Conservation (phyloP, 2,113 vertebrate genomes). For the Orthonyx spaldingii region DNA sequence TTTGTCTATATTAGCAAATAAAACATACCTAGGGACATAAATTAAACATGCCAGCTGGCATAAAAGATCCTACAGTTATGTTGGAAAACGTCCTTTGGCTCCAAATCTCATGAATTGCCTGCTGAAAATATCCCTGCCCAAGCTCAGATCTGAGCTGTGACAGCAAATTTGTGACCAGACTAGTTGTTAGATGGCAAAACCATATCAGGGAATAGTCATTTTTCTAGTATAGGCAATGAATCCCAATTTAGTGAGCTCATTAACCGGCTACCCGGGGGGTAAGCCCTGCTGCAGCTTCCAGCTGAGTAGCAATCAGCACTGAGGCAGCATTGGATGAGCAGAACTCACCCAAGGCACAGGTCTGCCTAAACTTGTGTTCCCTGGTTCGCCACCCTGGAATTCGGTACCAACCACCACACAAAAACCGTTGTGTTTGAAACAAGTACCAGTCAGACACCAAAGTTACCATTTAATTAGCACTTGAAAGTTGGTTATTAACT, state of each 20-base stretch:
- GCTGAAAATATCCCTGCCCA: background rate
- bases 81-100: background rate
- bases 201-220: background rate
- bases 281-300: background rate
- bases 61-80: background rate
- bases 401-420: background rate
- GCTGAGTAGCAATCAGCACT: background rate
- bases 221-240: background rate
- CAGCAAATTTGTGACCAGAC: background rate
- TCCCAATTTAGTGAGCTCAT: background rate
- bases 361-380: background rate
- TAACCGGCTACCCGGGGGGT: background rate
- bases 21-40: background rate
- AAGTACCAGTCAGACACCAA: background rate
- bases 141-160: background rate
- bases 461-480: background rate
- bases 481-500: background rate
- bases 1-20: background rate
- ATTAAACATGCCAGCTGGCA: background rate
- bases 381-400: background rate
- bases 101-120: background rate
- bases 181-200: background rate
- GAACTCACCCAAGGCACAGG: background rate
- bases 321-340: fast-evolving
- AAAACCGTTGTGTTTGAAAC: background rate